Evolutionary conservation across 2,797 vertebrate genomes (phyloP), one percentile per base, ranked within the genome.

Genomic region (Eremophila alpestris): DNA sequence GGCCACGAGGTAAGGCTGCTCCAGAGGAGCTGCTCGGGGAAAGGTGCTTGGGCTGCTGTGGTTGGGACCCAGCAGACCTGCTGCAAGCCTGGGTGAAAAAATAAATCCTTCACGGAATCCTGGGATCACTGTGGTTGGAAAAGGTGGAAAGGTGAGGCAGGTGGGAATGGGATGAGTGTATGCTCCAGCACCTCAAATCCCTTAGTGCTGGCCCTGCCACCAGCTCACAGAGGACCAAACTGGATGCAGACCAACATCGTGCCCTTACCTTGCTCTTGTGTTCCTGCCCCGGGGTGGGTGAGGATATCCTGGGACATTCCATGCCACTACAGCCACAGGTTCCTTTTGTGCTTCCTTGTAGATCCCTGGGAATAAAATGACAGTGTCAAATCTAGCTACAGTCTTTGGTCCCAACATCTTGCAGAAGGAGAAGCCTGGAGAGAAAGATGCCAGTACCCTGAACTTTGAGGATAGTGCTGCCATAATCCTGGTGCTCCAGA

Each of bases 341-440:
- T 77, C 67, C 36, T 38, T 32, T 45, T 41, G 26, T 73, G 26
- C 49, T 38, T 69, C 12, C 49, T 69, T 29, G 24, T 80, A 99
- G 99, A 96, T 99, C 69, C 95, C 97, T 6, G 99, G 99, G 16
- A 99, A 99, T 96, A 99, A 99, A 96, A 99, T 99, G 99, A 99
- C 99, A 3, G 97, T 97, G 1, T 98, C 97, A 6, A 99, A 99
- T 95, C 95, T 99, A 96, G 99, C 99, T 1, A 98, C 99, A 55
- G 98, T 99, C 95, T 99, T 99, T n/a, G 99, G 99, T 38, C 98
- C 99, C 24, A 98, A 99, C 97, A 97, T 99, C 83, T 98, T 99
- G 63, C 98, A 98, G 97, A 98, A 96, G 68, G 99, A 99, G n/a
- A 94, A 78, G 55, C 79, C 95, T 64, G 96, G 64, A 16, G 98